These are phyloP conservation scores for Hydrolagus colliei DNA, from an alignment of 2,797 vertebrate species.

Conservation along the genomic window DNA sequence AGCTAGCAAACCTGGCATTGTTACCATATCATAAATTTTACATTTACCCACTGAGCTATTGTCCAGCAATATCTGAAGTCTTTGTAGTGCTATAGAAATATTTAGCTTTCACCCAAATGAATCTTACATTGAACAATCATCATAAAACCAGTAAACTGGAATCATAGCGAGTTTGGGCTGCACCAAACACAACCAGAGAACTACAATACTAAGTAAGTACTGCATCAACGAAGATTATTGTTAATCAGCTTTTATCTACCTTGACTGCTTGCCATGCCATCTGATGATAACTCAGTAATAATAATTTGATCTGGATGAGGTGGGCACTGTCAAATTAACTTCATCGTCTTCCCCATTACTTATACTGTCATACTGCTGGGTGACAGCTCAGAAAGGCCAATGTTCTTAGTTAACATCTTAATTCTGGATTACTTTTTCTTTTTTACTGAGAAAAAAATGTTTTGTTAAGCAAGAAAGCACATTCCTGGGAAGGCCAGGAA, in stretches of 20 bases:
- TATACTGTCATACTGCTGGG: no score
- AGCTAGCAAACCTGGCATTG: no score
- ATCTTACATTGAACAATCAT: background rate
- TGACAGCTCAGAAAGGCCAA: no score
- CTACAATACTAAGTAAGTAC: background rate
- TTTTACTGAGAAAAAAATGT: no score
- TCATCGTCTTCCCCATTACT: background rate
- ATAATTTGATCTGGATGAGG: background rate
- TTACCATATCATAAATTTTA: no score
- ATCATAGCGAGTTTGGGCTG: background rate
- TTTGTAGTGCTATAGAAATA: background rate
- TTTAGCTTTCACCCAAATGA: background rate
- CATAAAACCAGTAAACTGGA: background rate
- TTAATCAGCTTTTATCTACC: background rate
- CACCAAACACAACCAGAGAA: background rate
- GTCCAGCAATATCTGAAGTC: background rate
- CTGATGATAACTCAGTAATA: background rate
- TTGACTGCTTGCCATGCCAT: background rate
- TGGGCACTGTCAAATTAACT: background rate
- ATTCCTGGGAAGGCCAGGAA: no score
- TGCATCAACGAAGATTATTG: background rate
- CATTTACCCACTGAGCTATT: background rate
- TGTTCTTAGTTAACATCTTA: no score
- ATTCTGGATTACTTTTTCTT: no score
- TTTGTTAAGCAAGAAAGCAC: no score